Conservation (phyloP, 2,797 vertebrate species). For the Phrynocephalus vlangalii region DNA sequence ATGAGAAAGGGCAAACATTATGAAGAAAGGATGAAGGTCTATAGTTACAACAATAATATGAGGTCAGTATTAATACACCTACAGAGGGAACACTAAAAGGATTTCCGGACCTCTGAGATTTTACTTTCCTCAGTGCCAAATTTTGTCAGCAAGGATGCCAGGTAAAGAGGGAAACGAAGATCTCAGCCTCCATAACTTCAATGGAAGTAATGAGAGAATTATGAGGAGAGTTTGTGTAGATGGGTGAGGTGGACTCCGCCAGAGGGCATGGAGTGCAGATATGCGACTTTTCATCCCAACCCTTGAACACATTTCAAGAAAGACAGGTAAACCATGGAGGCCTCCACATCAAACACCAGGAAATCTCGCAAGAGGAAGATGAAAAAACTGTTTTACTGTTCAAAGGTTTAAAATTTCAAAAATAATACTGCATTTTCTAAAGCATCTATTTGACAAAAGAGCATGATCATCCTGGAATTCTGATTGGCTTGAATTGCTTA, state of each 20-base stretch:
- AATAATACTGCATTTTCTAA: neutral
- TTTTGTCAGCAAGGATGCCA: neutral
- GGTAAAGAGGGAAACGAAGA: neutral
- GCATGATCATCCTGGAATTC: neutral
- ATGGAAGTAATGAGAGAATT: neutral
- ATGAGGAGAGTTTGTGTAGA: neutral
- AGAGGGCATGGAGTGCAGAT: neutral
- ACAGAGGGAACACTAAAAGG: neutral
- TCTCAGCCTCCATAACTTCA: neutral
- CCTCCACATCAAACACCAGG: no score
- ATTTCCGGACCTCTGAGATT: neutral
- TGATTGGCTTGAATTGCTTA: neutral
- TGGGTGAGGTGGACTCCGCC: neutral
- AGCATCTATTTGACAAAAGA: neutral
- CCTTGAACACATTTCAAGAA: neutral
- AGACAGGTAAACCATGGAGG: neutral
- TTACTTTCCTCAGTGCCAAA: neutral
- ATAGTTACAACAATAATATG: neutral
- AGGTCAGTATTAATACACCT: neutral
- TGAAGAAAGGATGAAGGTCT: constrained; percentile 15
- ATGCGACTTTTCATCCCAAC: neutral
- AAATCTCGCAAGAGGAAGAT: no score
- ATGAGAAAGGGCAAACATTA: constrained; percentile 7
- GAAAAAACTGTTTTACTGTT: neutral
- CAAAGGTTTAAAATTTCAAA: neutral